Evolutionary conservation across 2,113 vertebrate genomes (phyloP).

Genomic region (Brachyhypopomus occidentalis): DNA sequence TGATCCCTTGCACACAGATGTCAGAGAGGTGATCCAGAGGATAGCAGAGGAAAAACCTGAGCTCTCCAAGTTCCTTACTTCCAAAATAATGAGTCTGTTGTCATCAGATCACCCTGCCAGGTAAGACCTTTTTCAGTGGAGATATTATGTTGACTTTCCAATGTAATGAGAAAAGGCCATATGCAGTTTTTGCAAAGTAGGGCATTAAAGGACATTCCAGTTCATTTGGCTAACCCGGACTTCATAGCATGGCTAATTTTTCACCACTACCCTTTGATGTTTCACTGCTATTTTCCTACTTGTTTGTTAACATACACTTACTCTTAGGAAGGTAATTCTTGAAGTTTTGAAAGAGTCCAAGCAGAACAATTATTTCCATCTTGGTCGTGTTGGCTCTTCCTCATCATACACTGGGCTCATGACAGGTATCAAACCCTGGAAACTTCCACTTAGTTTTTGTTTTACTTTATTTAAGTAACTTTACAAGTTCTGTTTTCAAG

Average conservation of each 20-base stretch:
- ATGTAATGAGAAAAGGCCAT: background rate
- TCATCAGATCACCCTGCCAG: constrained; percentile 12
- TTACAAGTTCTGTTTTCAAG: background rate
- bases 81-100: constrained; percentile 21
- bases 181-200: background rate
- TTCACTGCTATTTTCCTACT: too few relatives aligned
- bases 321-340: constrained; percentile 32
- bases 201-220: background rate
- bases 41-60: constrained; percentile 38
- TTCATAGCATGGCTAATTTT: too few relatives aligned
- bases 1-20: constrained; percentile 20
- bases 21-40: constrained; percentile 35
- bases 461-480: background rate
- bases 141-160: background rate
- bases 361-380: constrained; percentile 44
- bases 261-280: too few relatives aligned
- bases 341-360: constrained; percentile 37
- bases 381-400: constrained; percentile 41
- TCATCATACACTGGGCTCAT: constrained; percentile 38
- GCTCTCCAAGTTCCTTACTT: constrained; percentile 36
- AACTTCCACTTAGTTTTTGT: background rate
- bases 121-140: background rate
- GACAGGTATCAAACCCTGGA: constrained; percentile 12
- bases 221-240: background rate
- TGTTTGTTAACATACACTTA: background rate